Base-by-base conservation (phyloP, 2,113 vertebrate species). In the Helogale parvula region DNA sequence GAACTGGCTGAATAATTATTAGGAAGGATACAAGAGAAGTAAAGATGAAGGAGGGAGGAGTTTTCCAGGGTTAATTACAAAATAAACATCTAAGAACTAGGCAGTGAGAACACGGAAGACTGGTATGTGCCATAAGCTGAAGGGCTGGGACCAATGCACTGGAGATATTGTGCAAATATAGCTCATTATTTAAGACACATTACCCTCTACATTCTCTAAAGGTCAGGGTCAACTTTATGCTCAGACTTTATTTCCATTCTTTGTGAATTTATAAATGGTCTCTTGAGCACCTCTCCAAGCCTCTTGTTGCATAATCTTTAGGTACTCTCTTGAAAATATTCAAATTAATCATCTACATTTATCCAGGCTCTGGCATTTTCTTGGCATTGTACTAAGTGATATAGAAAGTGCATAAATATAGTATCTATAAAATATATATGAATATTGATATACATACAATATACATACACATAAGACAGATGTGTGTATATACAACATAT, bases 151-250 rank as follows among this genome's bases (percentile, higher is more conserved):
- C 57, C 29, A 72, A 38, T 9, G 52, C 41, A 83, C 0, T 41
- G 54, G 57, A 83, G 74, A 89, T 41, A 83, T 7, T 79, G 15
- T 25, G 38, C 54, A 45, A 96, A 41, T 25, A 45, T 41, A 35
- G 23, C 45, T 92, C 27, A 83, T 92, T 93, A 88, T 89, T 96
- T 92, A 92, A 93, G 74, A 57, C 68, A 76, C 41, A 27, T 89
- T 87, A 54, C 45, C 77, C 68, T 94, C 52, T 95, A 74, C 94
- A 35, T 86, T 85, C 35, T 83, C 38, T 89, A 91, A 96, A 96
- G 71, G 89, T 86, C 95, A 93, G 45, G 88, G 60, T 97, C 91
- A 97, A 90, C 68, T 96, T 88, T 83, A 83, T 19, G 71, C 35
- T 87, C 13, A 45, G 68, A 65, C 60, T 92, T 92, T 54, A 68